These are phyloP conservation scores for Carterocephalus palaemon DNA, from an alignment of 2,888 invertebrate species.

Conservation along the genomic window DNA sequence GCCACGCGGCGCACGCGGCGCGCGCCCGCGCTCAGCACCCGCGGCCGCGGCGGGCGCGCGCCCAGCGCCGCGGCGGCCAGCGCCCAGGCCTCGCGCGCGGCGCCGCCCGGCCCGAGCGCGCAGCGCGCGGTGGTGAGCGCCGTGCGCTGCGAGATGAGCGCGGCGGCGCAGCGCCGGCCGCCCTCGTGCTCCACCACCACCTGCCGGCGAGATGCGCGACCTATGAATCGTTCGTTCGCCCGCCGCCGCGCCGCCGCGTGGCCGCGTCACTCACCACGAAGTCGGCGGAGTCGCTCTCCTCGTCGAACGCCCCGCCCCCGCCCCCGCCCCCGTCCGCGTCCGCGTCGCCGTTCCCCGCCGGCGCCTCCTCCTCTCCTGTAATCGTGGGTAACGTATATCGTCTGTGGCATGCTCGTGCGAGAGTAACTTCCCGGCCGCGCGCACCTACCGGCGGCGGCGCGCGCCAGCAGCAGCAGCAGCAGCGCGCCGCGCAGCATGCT, in stretches of 20 bases:
- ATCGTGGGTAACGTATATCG: too few relatives aligned
- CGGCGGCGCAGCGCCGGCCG: slow-evolving; percentile 38
- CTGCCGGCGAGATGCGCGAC: too few relatives aligned
- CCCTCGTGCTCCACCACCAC: slow-evolving; percentile 45
- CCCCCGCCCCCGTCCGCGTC: slow-evolving; percentile 31
- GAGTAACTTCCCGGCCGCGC: too few relatives aligned
- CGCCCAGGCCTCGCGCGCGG: slow-evolving; percentile 40
- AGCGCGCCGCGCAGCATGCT: too few relatives aligned
- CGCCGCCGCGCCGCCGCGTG: too few relatives aligned
- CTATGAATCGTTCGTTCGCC: too few relatives aligned
- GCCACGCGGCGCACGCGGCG: slow-evolving; percentile 28
- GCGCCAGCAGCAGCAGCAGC: too few relatives aligned
- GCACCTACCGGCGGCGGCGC: too few relatives aligned
- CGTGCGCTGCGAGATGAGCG: slow-evolving; percentile 46
- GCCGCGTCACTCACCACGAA: slow-evolving; percentile 52
- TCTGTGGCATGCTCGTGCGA: too few relatives aligned
- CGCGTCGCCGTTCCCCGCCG: background rate
- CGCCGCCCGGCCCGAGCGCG: slow-evolving; percentile 35
- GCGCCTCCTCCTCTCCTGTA: background rate
- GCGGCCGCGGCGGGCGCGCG: slow-evolving; percentile 23
- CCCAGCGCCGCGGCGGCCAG: slow-evolving; percentile 30
- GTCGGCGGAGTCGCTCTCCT: slow-evolving; percentile 45
- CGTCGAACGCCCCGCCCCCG: slow-evolving; percentile 37
- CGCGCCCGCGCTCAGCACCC: too few relatives aligned
- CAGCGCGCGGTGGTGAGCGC: slow-evolving; percentile 49